phyloP scores from a whole-genome alignment of 1,140 invertebrate species.

The Apocrypta bakeri region DNA sequence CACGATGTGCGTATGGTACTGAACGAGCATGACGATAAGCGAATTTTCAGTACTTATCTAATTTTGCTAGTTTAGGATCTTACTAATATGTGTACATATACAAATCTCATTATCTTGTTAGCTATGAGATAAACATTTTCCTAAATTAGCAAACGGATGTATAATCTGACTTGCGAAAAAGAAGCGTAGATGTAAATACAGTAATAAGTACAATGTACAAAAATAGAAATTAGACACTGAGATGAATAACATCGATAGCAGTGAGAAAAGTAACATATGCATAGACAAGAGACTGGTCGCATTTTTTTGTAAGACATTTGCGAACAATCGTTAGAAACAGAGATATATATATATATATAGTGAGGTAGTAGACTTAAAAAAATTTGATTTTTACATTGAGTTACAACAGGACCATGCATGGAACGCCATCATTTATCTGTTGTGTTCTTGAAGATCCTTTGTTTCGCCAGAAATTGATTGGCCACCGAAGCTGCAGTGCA shows the following conservation, averaged over 20 bases:
- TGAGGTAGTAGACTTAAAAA: constrained; percentile 5
- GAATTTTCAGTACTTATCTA: constrained; percentile 10
- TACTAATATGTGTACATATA: no score
- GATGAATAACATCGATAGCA: constrained; percentile 19
- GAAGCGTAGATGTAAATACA: constrained; percentile 23
- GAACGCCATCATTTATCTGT: constrained; percentile 12
- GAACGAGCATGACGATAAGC: constrained; percentile 27
- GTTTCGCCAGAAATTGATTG: not conserved
- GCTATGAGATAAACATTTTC: no score
- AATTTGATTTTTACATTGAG: constrained; percentile 39
- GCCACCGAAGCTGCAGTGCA: constrained; percentile 12
- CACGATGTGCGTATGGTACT: constrained; percentile 45
- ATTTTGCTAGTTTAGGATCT: constrained; percentile 49
- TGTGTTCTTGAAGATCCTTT: constrained; percentile 28
- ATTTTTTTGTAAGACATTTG: not conserved
- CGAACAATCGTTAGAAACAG: constrained; percentile 26
- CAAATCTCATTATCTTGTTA: no score
- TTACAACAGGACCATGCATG: constrained; percentile 33
- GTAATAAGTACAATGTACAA: not conserved
- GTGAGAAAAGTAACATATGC: constrained; percentile 6
- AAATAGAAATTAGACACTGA: constrained; percentile 29
- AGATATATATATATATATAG: not conserved
- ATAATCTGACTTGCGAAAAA: not conserved
- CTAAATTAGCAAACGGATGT: constrained; percentile 44
- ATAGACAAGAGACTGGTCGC: not conserved